Base-by-base conservation (phyloP, 2,113 vertebrate genomes). In the Heterotis niloticus region DNA sequence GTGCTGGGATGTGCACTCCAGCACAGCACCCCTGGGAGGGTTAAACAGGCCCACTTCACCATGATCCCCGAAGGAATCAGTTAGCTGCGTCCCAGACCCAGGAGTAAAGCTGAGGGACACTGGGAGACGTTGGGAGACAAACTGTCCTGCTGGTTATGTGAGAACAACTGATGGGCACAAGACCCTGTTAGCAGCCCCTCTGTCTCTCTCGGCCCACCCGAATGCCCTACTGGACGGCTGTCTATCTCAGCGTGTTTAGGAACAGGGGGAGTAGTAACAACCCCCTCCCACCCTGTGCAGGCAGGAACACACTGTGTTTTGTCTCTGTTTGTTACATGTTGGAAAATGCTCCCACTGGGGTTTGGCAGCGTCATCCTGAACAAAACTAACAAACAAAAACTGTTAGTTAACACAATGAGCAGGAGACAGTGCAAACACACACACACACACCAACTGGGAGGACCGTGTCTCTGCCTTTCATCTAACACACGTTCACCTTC, bases 371-470 rank as follows among this genome's bases (percentile, higher is more conserved):
- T 78, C 76, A 68, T 34, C 82, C 86, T 83, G 79, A 28, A 69
- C 74, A 54, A 80, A 44, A 51, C 59, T 64, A 52, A 66, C 44
- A 51, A 44, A 67, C 51, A 29, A 71, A 73, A 76, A 85, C n/a
- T 79, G 85, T 87, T 88, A 86, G 83, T 91, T 90, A 87, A 85
- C 81, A 83, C 79, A 54, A 80, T 81, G 81, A 84, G 83, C 81
- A 82, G 83, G 81, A 87, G 81, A 86, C 87, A 88, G 86, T 44
- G 34, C 34, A 44, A 44, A 44, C 34, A 44, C 85, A 87, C 88
- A 83, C 28, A 34, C 28, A 56, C 17, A n/a, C 17, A 44, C 34
- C 34, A 44, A 44, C n/a, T n/a, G n/a, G n/a, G n/a, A n/a, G 11
- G 57, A 29, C 7, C 26, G 28, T 34, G 56, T 17, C 26, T 67